These are phyloP conservation scores for Stegastes partitus DNA, from an alignment of 2,113 vertebrate genomes.

Conservation along the genomic window DNA sequence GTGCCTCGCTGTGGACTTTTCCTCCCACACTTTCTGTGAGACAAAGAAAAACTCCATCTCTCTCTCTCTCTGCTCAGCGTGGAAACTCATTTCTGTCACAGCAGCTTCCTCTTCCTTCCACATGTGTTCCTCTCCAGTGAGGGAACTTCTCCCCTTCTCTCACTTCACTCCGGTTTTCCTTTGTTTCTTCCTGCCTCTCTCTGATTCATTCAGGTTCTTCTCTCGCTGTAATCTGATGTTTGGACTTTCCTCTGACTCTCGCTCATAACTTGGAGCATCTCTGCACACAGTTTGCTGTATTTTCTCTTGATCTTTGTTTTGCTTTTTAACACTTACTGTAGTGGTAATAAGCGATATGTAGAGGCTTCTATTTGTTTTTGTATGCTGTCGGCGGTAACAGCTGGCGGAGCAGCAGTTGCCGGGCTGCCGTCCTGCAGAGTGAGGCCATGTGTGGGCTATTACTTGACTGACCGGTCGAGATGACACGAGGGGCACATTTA, in stretches of 20 bases:
- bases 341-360: not conserved
- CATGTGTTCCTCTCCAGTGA: slow-evolving; percentile 45
- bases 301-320: not conserved
- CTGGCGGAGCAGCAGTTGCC: slow-evolving; percentile 71
- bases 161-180: slow-evolving; percentile 49
- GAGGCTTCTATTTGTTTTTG: not conserved
- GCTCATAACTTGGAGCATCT: not conserved
- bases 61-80: slow-evolving; percentile 51
- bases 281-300: not conserved
- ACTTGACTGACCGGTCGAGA: slow-evolving; percentile 43
- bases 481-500: slow-evolving; percentile 36
- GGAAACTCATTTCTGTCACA: slow-evolving; percentile 48
- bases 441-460: slow-evolving; percentile 68
- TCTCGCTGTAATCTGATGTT: slow-evolving; percentile 22
- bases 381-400: slow-evolving; percentile 59
- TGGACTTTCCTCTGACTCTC: not conserved
- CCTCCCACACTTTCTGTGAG: slow-evolving; percentile 48
- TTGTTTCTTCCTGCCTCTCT: slow-evolving; percentile 44
- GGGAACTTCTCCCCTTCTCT: slow-evolving; percentile 16
- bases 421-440: slow-evolving; percentile 61
- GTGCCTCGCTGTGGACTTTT: slow-evolving; percentile 45
- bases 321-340: slow-evolving; percentile 14
- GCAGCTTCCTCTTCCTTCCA: slow-evolving; percentile 59
- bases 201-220: slow-evolving; percentile 45
- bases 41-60: slow-evolving; percentile 78